These are phyloP conservation scores for Molossus alvarezi DNA, from an alignment of 2,797 vertebrate genomes.

Conservation along the genomic window DNA sequence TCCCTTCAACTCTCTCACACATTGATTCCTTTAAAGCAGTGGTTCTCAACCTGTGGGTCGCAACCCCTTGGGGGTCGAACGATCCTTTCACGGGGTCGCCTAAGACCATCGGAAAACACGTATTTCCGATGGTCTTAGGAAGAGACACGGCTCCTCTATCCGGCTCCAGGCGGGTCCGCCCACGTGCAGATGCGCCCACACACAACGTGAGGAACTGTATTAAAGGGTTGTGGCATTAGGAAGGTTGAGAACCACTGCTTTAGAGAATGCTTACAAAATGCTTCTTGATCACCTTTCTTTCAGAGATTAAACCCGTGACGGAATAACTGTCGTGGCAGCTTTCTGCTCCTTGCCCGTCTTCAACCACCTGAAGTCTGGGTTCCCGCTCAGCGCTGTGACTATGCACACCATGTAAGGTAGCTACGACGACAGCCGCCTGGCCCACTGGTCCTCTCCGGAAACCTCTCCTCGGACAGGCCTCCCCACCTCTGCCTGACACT, in stretches of 20 bases:
- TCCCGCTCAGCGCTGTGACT: not conserved
- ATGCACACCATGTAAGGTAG: not conserved
- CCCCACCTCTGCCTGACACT: not conserved
- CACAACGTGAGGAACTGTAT: no score
- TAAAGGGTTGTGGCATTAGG: no score
- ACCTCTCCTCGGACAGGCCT: no score
- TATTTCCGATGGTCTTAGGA: no score
- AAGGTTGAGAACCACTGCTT: not conserved
- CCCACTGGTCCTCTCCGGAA: not conserved
- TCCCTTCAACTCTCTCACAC: not conserved
- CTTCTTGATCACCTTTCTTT: not conserved
- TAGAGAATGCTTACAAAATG: not conserved
- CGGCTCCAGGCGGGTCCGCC: no score
- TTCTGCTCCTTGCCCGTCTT: not conserved
- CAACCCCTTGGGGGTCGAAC: no score
- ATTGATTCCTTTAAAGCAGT: not conserved
- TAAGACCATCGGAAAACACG: no score
- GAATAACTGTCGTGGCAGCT: not conserved
- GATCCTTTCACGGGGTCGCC: no score
- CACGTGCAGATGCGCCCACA: no score
- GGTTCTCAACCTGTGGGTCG: no score
- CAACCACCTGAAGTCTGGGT: not conserved
- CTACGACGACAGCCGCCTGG: not conserved
- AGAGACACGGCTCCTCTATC: no score
- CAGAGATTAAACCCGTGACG: slow-evolving; percentile 37